Evolutionary conservation across 2,888 invertebrate species (phyloP).

Genomic region (Ophion ellenae): DNA sequence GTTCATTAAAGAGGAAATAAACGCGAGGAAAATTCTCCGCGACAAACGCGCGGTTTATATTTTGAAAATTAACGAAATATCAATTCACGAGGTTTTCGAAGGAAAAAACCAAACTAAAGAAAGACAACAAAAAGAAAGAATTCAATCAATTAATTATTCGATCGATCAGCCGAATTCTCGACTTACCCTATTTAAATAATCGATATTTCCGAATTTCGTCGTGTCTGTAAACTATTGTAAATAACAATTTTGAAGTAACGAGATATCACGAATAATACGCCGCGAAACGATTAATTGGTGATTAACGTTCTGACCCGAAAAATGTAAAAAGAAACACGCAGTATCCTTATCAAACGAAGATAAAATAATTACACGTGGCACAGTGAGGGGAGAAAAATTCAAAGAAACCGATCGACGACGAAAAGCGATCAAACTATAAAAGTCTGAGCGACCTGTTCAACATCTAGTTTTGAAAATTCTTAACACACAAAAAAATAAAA

Average conservation of each 20-base stretch:
- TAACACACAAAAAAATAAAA: constrained; percentile 6
- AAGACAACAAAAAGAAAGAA: not conserved
- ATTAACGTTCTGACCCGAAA: constrained; percentile 37
- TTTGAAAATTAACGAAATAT: constrained; percentile 28
- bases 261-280: constrained; percentile 33
- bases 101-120: not conserved
- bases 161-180: constrained; percentile 18
- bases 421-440: constrained; percentile 8
- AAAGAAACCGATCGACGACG: not conserved
- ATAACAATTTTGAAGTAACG: constrained; percentile 39
- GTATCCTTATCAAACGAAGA: constrained; percentile 35
- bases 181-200: constrained; percentile 46
- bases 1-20: constrained; percentile 4
- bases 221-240: constrained; percentile 53
- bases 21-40: not conserved
- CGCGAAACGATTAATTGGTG: constrained; percentile 30
- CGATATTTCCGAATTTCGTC: constrained; percentile 48
- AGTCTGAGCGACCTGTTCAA: constrained; percentile 42
- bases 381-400: not conserved
- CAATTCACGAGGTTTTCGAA: constrained; percentile 8
- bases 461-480: constrained; percentile 6
- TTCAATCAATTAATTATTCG: constrained; percentile 5
- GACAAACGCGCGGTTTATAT: not conserved
- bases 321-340: constrained; percentile 5
- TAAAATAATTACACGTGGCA: constrained; percentile 4